A percentile compares a stretch with the other conserved stretches of the same genome.
Conservation (phyloP, 2,797 vertebrate genomes). For the Distichodus sexfasciatus region DNA sequence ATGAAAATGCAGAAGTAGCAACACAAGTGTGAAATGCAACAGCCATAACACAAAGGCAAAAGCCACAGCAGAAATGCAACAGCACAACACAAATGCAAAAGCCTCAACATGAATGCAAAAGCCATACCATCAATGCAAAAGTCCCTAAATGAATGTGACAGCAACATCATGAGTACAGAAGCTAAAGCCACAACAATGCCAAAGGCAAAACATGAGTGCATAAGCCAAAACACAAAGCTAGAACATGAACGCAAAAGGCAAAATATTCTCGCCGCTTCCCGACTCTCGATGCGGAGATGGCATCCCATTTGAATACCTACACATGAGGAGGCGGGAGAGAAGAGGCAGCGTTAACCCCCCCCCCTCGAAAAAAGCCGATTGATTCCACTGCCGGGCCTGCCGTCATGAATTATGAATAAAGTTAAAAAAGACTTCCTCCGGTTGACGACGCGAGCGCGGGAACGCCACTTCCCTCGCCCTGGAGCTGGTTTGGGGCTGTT, state of each 20-base stretch:
- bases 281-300: not conserved
- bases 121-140: too few species aligned
- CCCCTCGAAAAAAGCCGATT: constrained; percentile 8
- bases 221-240: not conserved
- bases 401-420: constrained; percentile 51
- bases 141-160: too few species aligned
- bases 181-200: too few species aligned
- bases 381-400: not conserved
- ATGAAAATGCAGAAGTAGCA: too few species aligned
- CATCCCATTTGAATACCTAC: constrained; percentile 2
- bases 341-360: not conserved
- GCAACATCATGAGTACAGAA: too few species aligned
- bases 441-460: constrained; percentile 52
- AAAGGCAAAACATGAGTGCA: too few species aligned
- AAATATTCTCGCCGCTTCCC: not conserved
- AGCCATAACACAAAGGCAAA: too few species aligned
- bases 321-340: constrained; percentile 3
- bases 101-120: too few species aligned
- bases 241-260: not conserved
- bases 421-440: constrained; percentile 28
- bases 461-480: constrained; percentile 1
- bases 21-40: too few species aligned
- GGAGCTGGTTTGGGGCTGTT: not conserved
- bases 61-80: too few species aligned
- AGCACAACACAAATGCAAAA: too few species aligned